These are phyloP conservation scores for Zootoca vivipara DNA, from an alignment of 2,113 vertebrate species.

Conservation along the genomic window DNA sequence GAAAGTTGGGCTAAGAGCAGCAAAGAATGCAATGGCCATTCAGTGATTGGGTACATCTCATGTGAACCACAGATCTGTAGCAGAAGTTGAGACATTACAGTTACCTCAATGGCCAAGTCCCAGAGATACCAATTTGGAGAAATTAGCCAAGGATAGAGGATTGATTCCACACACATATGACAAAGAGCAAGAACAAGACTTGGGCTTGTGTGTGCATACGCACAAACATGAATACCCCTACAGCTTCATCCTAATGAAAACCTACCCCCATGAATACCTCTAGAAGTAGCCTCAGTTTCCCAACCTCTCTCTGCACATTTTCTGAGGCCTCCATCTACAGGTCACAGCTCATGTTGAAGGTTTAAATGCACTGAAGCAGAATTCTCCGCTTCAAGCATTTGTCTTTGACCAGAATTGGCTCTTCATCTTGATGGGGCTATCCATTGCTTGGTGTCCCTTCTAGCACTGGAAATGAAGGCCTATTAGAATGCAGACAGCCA, in stretches of 20 bases:
- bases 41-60: background rate
- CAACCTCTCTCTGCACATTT: background rate
- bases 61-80: background rate
- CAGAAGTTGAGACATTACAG: background rate
- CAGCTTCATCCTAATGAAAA: too few relatives aligned
- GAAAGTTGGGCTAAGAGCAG: conserved; percentile 14
- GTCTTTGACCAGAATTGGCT: background rate
- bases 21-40: background rate
- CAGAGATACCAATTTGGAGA: background rate
- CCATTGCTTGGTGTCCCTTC: background rate
- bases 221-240: too few relatives aligned
- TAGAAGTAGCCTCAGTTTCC: background rate
- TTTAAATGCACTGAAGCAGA: background rate
- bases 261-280: too few relatives aligned
- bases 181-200: background rate
- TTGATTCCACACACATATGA: background rate
- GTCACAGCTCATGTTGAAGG: background rate
- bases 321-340: background rate
- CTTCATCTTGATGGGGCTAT: background rate
- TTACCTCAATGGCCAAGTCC: background rate
- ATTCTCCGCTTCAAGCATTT: background rate
- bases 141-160: background rate
- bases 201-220: too few relatives aligned
- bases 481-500: background rate
- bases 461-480: background rate